Percentiles rank a stretch among this genome's conserved stretches.
These are phyloP conservation scores for Coregonus suidteri DNA, from an alignment of 2,797 vertebrate genomes.

Conservation along the genomic window DNA sequence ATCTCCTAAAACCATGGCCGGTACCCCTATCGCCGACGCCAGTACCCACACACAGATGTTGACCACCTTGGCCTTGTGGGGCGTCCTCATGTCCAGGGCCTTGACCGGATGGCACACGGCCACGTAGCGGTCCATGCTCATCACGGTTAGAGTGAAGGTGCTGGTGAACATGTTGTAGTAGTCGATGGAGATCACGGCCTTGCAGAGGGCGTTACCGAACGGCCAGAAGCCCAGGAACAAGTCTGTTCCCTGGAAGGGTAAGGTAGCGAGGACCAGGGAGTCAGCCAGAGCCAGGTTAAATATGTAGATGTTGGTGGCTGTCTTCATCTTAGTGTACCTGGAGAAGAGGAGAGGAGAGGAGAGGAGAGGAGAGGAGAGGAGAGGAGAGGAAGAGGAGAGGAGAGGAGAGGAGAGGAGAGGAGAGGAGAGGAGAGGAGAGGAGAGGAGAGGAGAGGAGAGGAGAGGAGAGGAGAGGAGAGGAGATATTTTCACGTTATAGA, in stretches of 20 bases:
- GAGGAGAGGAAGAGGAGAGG: no score
- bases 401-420: no score
- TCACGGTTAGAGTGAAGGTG: constrained; percentile 95
- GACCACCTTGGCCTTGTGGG: constrained; percentile 96
- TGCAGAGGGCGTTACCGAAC: constrained; percentile 91
- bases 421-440: no score
- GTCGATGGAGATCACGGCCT: constrained; percentile 91
- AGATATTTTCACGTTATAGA: no score
- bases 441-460: background rate
- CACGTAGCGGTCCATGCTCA: constrained; percentile 97
- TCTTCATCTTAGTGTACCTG: constrained; percentile 99
- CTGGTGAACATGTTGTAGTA: constrained; percentile 99
- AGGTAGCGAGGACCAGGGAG: constrained; percentile 87
- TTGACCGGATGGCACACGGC: constrained; percentile 98
- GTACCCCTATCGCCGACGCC: constrained; percentile 91
- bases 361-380: no score
- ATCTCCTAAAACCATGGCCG: constrained; percentile 92
- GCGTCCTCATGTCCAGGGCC: constrained; percentile 93
- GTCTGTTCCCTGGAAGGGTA: constrained; percentile 95
- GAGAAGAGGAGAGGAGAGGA: background rate
- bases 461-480: background rate
- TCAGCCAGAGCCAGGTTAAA: constrained; percentile 96
- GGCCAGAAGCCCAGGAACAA: constrained; percentile 95
- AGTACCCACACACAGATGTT: constrained; percentile 95
- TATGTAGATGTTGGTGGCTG: constrained; percentile 98